phyloP scores from a whole-genome alignment of 2,888 invertebrate species.

The Strigamia maritima region DNA sequence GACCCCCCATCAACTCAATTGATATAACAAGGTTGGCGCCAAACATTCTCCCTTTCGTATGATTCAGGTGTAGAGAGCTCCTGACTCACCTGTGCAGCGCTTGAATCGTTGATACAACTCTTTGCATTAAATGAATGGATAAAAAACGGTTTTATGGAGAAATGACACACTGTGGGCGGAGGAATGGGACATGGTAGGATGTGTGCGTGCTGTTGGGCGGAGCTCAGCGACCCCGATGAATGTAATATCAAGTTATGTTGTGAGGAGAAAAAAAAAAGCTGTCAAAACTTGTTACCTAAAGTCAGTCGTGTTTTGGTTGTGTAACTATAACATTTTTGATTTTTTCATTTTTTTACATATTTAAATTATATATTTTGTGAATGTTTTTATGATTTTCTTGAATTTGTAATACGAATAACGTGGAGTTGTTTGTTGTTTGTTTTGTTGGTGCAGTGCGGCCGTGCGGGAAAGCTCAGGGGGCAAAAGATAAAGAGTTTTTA shows the following conservation, averaged over 20 bases:
- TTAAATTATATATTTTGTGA: too few relatives aligned
- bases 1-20: too few relatives aligned
- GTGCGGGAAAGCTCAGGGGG: too few relatives aligned
- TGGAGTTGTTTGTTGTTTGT: too few relatives aligned
- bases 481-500: too few relatives aligned
- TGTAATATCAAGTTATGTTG: neutral
- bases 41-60: neutral
- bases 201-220: neutral
- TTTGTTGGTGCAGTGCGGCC: too few relatives aligned
- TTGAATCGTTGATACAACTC: neutral
- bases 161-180: neutral
- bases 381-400: too few relatives aligned
- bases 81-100: neutral
- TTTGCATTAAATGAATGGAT: too few relatives aligned
- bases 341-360: too few relatives aligned
- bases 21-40: neutral
- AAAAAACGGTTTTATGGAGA: neutral
- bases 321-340: too few relatives aligned
- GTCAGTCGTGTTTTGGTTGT: neutral
- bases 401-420: too few relatives aligned
- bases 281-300: neutral
- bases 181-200: neutral
- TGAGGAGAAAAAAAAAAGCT: too few relatives aligned
- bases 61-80: neutral
- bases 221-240: neutral